These are phyloP conservation scores for Formica exsecta DNA, from an alignment of 1,140 invertebrate genomes.

Conservation along the genomic window DNA sequence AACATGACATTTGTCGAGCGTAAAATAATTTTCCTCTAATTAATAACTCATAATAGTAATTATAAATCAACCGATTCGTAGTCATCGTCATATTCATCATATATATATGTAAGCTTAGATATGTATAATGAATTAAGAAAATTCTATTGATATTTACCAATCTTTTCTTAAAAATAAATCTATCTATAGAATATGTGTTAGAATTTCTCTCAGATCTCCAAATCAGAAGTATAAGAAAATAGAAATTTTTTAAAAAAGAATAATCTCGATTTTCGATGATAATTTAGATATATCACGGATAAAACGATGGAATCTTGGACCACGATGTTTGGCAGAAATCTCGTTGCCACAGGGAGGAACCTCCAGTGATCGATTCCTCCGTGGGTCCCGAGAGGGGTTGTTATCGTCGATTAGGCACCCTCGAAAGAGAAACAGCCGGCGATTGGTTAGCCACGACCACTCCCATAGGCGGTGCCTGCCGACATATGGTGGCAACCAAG, in stretches of 20 bases:
- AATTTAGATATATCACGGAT: slow-evolving; percentile 27
- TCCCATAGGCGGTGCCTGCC: slow-evolving; percentile 82
- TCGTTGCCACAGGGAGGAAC: slow-evolving; percentile 47
- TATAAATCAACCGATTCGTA: too few relatives aligned
- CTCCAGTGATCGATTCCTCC: slow-evolving; percentile 67
- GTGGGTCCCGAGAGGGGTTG: slow-evolving; percentile 70
- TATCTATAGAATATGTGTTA: neutral
- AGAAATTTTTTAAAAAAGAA: neutral
- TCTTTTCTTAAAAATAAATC: neutral
- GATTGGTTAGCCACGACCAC: slow-evolving; percentile 82
- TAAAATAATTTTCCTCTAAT: slow-evolving; percentile 14
- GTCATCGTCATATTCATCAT: too few relatives aligned
- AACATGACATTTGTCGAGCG: neutral
- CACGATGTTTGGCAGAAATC: slow-evolving; percentile 33
- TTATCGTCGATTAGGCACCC: slow-evolving; percentile 74
- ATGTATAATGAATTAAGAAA: neutral
- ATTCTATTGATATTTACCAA: neutral
- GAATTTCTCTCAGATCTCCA: neutral
- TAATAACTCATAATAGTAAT: slow-evolving; percentile 7
- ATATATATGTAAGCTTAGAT: too few relatives aligned
- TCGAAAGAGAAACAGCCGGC: slow-evolving; percentile 51
- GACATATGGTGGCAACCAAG: slow-evolving; percentile 66
- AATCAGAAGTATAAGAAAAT: neutral
- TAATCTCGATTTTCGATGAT: neutral
- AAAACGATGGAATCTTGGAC: slow-evolving; percentile 20